Base-by-base conservation (phyloP, 2,797 vertebrate genomes). In the Setipinna tenuifilis region DNA sequence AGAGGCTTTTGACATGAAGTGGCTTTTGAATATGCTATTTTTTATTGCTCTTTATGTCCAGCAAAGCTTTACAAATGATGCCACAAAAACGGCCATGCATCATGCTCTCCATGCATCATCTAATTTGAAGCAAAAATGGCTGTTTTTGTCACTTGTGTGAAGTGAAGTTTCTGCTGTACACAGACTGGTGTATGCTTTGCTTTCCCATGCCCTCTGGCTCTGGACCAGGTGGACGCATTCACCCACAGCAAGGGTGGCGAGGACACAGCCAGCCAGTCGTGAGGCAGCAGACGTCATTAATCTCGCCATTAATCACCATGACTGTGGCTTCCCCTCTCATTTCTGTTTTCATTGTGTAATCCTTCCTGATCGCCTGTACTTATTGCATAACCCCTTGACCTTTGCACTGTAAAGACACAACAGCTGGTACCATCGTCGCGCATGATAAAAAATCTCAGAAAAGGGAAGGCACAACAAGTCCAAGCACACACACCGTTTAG, bases 291-390 rank as follows among this genome's bases (percentile, higher is more conserved):
- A 78, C 31, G 71, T 92, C 88, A 91, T 93, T 94, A 95, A 95
- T 93, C 93, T 91, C 85, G n/a, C 46, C 91, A 92, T 92, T 92
- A 94, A 94, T 94, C 91, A 90, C 54, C 50, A 89, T 90, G 88
- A 83, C 87, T 93, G 90, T 86, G 88, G 87, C 83, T 90, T 84
- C 90, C 87, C 81, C 89, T 89, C 87, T 88, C 71, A 78, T 87
- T 87, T 91, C 89, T 90, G 81, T 84, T 91, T 91, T 89, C 85
- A 86, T 85, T 87, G 88, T 89, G 89, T 95, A 95, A 95, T 95
- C 95, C 92, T 83, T 54, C 59, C 86, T 86, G 89, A 90, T 93
- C 61, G 16, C 83, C 81, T 81, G 92, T 86, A 92, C 89, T 91
- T 84, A 88, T 95, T 94, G 93, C 93, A 91, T 94, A 93, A 95